These are phyloP conservation scores for Pampus argenteus DNA, from an alignment of 2,797 vertebrate species.

Conservation along the genomic window DNA sequence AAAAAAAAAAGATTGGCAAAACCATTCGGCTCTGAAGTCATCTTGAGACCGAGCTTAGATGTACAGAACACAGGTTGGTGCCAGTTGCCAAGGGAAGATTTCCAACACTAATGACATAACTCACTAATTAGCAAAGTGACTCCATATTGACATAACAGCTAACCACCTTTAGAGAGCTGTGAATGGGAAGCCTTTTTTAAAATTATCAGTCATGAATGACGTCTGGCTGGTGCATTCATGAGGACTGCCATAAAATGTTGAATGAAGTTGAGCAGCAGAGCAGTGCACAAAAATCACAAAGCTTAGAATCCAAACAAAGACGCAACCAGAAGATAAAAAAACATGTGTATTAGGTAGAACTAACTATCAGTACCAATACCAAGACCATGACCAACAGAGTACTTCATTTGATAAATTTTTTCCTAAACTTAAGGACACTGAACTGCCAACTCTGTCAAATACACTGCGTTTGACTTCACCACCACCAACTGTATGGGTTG, in stretches of 20 bases:
- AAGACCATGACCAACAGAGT: no score
- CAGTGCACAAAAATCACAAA: neutral
- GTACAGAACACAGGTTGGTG: constrained; percentile 57
- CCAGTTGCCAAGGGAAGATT: constrained; percentile 51
- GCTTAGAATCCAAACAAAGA: constrained; percentile 13
- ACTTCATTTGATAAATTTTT: no score
- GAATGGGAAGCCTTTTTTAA: constrained; percentile 52
- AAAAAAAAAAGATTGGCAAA: constrained; percentile 46
- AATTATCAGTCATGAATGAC: constrained; percentile 36
- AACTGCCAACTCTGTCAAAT: no score
- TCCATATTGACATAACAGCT: constrained; percentile 48
- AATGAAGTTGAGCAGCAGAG: constrained; percentile 36
- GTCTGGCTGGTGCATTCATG: constrained; percentile 36
- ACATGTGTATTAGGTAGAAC: neutral
- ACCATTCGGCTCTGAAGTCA: constrained; percentile 52
- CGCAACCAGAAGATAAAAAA: neutral
- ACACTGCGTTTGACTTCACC: no score
- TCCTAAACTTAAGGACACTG: no score
- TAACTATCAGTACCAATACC: no score
- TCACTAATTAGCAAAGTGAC: constrained; percentile 62
- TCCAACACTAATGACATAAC: constrained; percentile 57
- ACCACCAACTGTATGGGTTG: no score
- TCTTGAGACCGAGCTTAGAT: constrained; percentile 61
- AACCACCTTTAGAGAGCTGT: constrained; percentile 41
- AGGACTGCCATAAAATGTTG: constrained; percentile 41